These are phyloP conservation scores for Epinephelus fuscoguttatus DNA, from an alignment of 2,113 vertebrate genomes.

Conservation along the genomic window DNA sequence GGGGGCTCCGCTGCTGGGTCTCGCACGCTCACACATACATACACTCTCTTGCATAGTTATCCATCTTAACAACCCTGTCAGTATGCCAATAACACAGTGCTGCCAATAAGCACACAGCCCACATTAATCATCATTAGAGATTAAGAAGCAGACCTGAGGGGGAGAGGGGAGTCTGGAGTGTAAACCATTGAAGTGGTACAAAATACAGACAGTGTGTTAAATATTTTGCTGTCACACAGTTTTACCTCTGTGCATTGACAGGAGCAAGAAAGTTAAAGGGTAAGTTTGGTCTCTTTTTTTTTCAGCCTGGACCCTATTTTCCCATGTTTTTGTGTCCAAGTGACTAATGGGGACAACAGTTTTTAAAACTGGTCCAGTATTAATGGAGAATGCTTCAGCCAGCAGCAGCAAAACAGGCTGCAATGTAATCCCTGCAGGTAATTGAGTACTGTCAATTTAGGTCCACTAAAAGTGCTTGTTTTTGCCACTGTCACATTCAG, in stretches of 20 bases:
- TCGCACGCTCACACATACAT: slow-evolving; percentile 29
- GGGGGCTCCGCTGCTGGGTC: neutral
- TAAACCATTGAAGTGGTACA: slow-evolving; percentile 48
- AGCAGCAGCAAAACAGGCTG: too few species aligned
- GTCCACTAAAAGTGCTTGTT: too few species aligned
- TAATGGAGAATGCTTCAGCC: too few species aligned
- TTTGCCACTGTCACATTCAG: too few species aligned
- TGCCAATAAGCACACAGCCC: slow-evolving; percentile 74
- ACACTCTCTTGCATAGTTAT: slow-evolving; percentile 71
- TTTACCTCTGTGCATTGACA: slow-evolving; percentile 8
- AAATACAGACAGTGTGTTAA: slow-evolving; percentile 34
- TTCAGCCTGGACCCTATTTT: too few species aligned
- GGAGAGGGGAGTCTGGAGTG: slow-evolving; percentile 43
- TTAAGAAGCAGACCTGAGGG: slow-evolving; percentile 64
- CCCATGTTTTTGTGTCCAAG: too few species aligned
- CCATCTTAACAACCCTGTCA: slow-evolving; percentile 80
- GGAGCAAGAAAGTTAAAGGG: neutral
- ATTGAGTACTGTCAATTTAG: too few species aligned
- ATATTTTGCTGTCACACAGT: slow-evolving; percentile 11
- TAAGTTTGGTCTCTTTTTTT: too few species aligned
- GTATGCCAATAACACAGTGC: slow-evolving; percentile 73
- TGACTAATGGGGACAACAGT: too few species aligned
- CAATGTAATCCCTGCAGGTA: too few species aligned
- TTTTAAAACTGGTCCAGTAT: too few species aligned
- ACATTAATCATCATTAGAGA: slow-evolving; percentile 84